These are phyloP conservation scores for Craniophora ligustri DNA, from an alignment of 2,888 invertebrate species.

Conservation along the genomic window DNA sequence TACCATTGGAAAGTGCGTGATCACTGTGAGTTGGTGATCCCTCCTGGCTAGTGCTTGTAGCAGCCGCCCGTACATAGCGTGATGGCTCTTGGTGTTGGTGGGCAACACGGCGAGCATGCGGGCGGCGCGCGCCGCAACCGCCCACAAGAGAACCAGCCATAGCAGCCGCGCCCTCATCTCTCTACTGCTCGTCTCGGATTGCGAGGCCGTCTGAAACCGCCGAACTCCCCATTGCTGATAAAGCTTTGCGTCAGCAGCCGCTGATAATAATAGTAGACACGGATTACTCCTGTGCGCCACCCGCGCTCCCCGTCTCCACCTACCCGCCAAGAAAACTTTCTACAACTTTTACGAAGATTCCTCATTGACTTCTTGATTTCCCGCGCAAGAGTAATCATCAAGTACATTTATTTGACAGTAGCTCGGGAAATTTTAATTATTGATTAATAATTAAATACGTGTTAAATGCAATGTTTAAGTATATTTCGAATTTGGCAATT, in stretches of 20 bases:
- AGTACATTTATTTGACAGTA: conserved; percentile 15
- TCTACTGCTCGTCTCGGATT: conserved; percentile 73
- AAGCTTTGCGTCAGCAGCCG: conserved; percentile 60
- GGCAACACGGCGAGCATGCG: conserved; percentile 83
- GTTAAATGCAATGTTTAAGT: conserved; percentile 14
- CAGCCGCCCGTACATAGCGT: conserved; percentile 85
- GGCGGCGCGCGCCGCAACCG: conserved; percentile 70
- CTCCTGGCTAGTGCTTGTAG: conserved; percentile 78
- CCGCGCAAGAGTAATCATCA: conserved; percentile 27
- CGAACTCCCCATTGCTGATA: conserved; percentile 60
- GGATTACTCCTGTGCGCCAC: conserved; percentile 22
- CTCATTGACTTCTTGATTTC: conserved; percentile 40
- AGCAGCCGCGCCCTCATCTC: conserved; percentile 80
- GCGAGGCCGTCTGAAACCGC: conserved; percentile 56
- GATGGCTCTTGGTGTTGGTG: conserved; percentile 86
- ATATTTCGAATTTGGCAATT: conserved; percentile 13
- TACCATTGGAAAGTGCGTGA: conserved; percentile 85
- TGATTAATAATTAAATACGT: neutral
- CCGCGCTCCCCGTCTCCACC: conserved; percentile 16
- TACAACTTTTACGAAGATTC: conserved; percentile 16
- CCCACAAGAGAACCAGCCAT: conserved; percentile 66
- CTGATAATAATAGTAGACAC: conserved; percentile 43
- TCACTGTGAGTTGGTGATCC: conserved; percentile 81
- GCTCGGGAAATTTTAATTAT: neutral
- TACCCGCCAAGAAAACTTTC: conserved; percentile 28